Evolutionary conservation across 53 echinoderm and acorn worm species (phyloP).

Genomic region (Holothuria leucospilota): DNA sequence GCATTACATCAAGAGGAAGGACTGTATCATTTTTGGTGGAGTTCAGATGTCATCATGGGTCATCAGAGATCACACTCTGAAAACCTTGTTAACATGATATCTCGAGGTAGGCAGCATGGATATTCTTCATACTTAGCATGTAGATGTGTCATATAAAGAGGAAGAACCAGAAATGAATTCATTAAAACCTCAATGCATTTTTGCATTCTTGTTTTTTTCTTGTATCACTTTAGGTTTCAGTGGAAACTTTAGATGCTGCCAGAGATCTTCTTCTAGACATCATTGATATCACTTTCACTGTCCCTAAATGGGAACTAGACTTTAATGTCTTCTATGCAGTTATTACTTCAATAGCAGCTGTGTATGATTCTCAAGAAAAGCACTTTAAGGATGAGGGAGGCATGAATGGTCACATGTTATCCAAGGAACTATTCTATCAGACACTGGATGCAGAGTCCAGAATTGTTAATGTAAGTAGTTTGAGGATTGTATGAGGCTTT

Average conservation of each 20-base stretch:
- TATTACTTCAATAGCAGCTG: conserved; percentile 1
- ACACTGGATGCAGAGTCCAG: conserved; percentile 16
- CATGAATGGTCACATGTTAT: background rate
- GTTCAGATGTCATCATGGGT: too few relatives aligned
- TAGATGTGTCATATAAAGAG: too few relatives aligned
- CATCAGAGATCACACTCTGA: too few relatives aligned
- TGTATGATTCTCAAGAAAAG: conserved; percentile 19
- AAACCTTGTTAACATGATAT: too few relatives aligned
- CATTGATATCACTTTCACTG: background rate
- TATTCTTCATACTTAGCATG: too few relatives aligned
- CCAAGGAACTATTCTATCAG: background rate
- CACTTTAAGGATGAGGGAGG: background rate
- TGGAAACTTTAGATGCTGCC: background rate
- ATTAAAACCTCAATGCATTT: too few relatives aligned
- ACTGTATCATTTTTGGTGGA: too few relatives aligned
- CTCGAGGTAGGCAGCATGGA: too few relatives aligned
- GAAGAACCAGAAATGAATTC: too few relatives aligned
- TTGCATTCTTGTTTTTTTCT: too few relatives aligned
- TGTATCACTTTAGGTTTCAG: background rate
- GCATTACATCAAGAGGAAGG: too few relatives aligned
- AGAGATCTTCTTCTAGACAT: background rate
- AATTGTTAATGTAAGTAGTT: background rate
- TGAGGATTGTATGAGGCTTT: background rate
- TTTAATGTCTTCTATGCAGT: background rate
- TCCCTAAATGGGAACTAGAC: conserved; percentile 7